Evolutionary conservation across 2,113 vertebrate species (phyloP), one percentile per base, ranked within the genome.

Genomic region (Eclectus roratus): DNA sequence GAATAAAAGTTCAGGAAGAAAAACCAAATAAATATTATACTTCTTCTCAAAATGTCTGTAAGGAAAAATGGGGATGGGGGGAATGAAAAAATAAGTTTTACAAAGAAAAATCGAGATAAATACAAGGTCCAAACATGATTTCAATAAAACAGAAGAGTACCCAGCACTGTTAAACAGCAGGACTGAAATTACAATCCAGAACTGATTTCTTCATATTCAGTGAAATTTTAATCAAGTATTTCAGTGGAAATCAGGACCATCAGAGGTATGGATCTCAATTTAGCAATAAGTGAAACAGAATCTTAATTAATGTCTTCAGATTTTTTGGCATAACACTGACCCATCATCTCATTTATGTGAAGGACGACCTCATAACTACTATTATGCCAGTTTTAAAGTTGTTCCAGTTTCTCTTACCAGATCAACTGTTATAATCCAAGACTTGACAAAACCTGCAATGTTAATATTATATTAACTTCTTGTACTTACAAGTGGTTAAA

Each of bases 1-100:
- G 97, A 99, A 99, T 29, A 99, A 96, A n/a, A 99, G 98, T 90
- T 99, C 99, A 3, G 99, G 99, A 61, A 99, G 93, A 74, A 99
- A 99, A 6, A 99, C 98, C 96, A 99, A 96, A 90, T 98, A 99
- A 68, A 99, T 92, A 91, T 98, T 99, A 97, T 98, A 98, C 39
- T 94, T 99, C 97, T 98, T 99, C 97, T 97, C 98, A 94, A 99
- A 99, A 96, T 99, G 98, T 88, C 99, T 99, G 56, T 14, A 68
- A 88, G 53, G 56, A 49, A 84, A 79, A 85, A 79, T 3, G 10
- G 31, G 6, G 2, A 13, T 4, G 27, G 20, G 16, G 17, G 9
- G 2, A 70, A 64, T 1, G 3, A 65, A 25, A 25, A 61, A 78
- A 5, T 3, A 44, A 64, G 28, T 65, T 87, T 76, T 37, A 76